Evolutionary conservation across 2,888 invertebrate genomes (phyloP), one percentile per base, ranked within the genome.

Genomic region (Idaea dimidiata): DNA sequence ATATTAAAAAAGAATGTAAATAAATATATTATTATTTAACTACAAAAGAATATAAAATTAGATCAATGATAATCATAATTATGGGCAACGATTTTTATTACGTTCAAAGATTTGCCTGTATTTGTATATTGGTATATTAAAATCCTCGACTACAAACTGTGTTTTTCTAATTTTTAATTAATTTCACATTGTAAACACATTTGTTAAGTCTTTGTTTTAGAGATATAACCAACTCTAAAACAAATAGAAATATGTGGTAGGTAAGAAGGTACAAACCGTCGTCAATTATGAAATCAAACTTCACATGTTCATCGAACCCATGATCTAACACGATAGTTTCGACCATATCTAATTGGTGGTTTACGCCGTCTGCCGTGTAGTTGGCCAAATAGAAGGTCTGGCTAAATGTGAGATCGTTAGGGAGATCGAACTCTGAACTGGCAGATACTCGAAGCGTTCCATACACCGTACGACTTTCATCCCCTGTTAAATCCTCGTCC

Each of bases 401-500:
- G 1, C 81, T 75, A 76, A 94, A 94, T 17, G 86, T 75, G 17
- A 89, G 93, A 59, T 89, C 88, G 53, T 87, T 88, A 0, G 93
- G 91, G 54, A 93, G 77, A 72, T 85, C 80, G 66, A 86, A 86
- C 54, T 82, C 76, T 16, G 80, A 70, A 69, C 91, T 86, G 10
- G 86, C 82, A 58, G 75, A 66, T 31, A 94, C 83, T 17, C 76
- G 83, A 6, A 93, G 66, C 16, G 81, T 84, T 2, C 84, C 82
- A 16, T 61, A 72, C 2, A 72, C 74, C 14, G 86, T 83, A 16
- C 68, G 69, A 0, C 77, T 78, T 0, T 78, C 79, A 66, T 87
- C 85, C 3, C 62, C 69, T 0, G 92, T 92, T 16, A 17, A 58
- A 66, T 92, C 92, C 14, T 84, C 82, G 62, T 92, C 92, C 92